Evolutionary conservation across 2,888 invertebrate genomes (phyloP), one percentile per base, ranked within the genome.

Genomic region (Drosophila bunnanda): DNA sequence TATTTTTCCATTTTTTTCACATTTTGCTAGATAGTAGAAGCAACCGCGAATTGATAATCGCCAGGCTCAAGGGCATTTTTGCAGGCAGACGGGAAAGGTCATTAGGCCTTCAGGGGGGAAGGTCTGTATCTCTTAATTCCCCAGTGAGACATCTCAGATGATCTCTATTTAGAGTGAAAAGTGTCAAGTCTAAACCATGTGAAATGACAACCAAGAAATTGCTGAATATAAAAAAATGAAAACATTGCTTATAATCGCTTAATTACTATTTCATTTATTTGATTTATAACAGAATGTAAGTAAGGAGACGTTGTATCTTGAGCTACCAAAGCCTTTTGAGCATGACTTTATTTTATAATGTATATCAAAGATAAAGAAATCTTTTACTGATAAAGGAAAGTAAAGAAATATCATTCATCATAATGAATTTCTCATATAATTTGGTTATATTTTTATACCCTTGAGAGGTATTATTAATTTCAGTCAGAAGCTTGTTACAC

Each of bases 41-140:
- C 57, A 64, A 39, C 64, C 72, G 55, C 72, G 72, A 73, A 73
- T 73, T 73, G 72, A 65, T 73, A 65, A 73, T 73, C 55, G 64
- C 58, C 62, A 66, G 80, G 78, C 80, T 77, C 86, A 82, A 82
- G 82, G 53, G 46, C 44, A 56, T 25, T 25, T 25, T 25, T 25
- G 25, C 25, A 25, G 25, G 25, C 25, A 25, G 56, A 54, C 54
- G 54, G 60, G 52, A 86, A 82, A 81, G 80, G 82, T 84, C 76
- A 55, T 30, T 10, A 20, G 54, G 13, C n/a, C 43, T 20, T 13
- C 15, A 13, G 43, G 43, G 28, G 28, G 20, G 41, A 12, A 9
- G 17, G 43, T 56, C 22, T 36, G 43, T 56, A 30, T 44, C 25
- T 44, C 25, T 38, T n/a, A 15, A 13, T 20, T 22, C 41, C 41